These are phyloP conservation scores for Halichoeres trimaculatus DNA, from an alignment of 2,113 vertebrate genomes.

Conservation along the genomic window DNA sequence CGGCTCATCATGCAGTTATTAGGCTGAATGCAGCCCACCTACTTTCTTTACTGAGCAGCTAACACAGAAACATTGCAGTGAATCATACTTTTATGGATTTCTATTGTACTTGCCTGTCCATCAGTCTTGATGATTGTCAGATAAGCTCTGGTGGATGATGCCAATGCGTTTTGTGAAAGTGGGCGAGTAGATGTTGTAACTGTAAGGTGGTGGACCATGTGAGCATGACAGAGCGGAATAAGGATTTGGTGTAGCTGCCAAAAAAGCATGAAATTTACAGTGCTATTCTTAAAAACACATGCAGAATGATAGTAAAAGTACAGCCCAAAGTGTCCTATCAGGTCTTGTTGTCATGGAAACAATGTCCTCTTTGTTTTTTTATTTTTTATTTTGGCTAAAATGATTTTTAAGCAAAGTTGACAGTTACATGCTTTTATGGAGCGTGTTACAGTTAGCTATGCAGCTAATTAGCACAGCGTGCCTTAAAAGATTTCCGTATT, in stretches of 20 bases:
- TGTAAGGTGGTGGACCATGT: background rate
- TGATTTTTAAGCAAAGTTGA: slow-evolving; percentile 35
- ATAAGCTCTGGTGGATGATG: slow-evolving; percentile 23
- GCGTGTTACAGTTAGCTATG: slow-evolving; percentile 20
- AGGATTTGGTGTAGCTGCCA: background rate
- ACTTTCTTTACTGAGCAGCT: slow-evolving; percentile 54
- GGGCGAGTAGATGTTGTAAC: background rate
- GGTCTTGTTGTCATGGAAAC: slow-evolving; percentile 68
- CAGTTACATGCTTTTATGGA: slow-evolving; percentile 26
- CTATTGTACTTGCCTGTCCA: slow-evolving; percentile 58
- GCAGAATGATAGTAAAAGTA: slow-evolving; percentile 28
- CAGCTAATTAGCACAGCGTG: slow-evolving; percentile 31
- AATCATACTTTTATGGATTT: slow-evolving; percentile 59
- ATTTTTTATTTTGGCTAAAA: slow-evolving; percentile 2
- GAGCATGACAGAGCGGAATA: background rate
- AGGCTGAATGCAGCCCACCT: slow-evolving; percentile 61
- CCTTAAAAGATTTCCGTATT: slow-evolving; percentile 23
- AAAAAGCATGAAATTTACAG: slow-evolving; percentile 23
- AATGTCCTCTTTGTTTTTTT: slow-evolving; percentile 10
- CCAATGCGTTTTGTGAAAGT: slow-evolving; percentile 4
- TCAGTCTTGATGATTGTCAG: slow-evolving; percentile 42
- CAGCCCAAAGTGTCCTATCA: slow-evolving; percentile 39
- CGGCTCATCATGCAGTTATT: slow-evolving; percentile 53
- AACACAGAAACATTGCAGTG: slow-evolving; percentile 37
- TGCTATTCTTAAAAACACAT: slow-evolving; percentile 20